Base-by-base conservation (phyloP, 1,140 invertebrate genomes). In the Zaprionus tsacasi region DNA sequence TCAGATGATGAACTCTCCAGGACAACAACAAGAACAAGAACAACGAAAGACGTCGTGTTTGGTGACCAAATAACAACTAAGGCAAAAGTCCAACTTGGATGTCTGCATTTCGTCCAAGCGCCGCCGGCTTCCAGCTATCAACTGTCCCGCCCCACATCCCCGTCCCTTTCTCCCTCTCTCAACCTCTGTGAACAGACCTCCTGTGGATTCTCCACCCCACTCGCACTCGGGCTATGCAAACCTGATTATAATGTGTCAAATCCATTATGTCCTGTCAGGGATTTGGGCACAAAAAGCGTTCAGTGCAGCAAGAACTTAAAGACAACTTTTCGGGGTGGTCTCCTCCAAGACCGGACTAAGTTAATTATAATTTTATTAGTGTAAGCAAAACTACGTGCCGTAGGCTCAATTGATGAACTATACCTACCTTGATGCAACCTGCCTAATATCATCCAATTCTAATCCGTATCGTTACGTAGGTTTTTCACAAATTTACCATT, bases 171-270 rank as follows among this genome's bases (percentile, higher is more conserved):
- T 8, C 36, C 15, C 35, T 11, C 17, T 30, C 12, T 38, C 21
- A 21, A 21, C 21, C 21, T 21, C 21, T 2, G 1, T 21, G 21
- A 21, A 21, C 43, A 56, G 64, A 21, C 58, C 56, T 40, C 61
- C 63, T 61, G 69, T 70, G 68, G 21, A 27, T 71, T 58, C 30
- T n/a, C 59, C 50, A 38, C 69, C 64, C 61, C 40, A 5, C 40
- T 59, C 36, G 59, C 52, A 33, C 40, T 48, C 74, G 76, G 67
- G 82, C 76, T 80, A 76, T 90, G 76, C 82, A 78, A 87, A 82
- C 78, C 90, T 90, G 86, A 91, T 91, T 91, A 90, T 91, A 91
- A 91, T 91, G 89, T 91, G 89, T 91, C 89, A 91, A 91, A 89
- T 91, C 73, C 85, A 86, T 91, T 86, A 89, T 86, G 79, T 82